Evolutionary conservation across 2,888 invertebrate genomes (phyloP).

Genomic region (Zhuqinia jingwanae): DNA sequence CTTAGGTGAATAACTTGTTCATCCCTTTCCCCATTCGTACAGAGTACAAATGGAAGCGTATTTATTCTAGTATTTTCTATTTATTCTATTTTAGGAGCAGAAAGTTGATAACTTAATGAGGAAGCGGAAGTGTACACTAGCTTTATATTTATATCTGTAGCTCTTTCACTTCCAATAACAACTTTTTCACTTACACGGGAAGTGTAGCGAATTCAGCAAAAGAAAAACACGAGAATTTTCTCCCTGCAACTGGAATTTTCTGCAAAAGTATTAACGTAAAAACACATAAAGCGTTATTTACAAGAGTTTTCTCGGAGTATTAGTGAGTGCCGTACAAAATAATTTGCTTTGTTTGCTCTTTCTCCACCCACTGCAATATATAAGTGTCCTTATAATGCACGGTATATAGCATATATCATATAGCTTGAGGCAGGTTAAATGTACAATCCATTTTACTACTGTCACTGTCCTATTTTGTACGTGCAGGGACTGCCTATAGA

Average conservation of each 20-base stretch:
- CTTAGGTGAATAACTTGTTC: too few relatives aligned
- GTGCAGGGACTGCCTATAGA: background rate
- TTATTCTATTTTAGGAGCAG: background rate
- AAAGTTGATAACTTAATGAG: conserved; percentile 37
- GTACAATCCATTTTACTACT: too few relatives aligned
- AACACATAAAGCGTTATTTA: background rate
- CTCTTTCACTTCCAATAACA: background rate
- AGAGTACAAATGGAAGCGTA: too few relatives aligned
- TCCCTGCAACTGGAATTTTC: conserved; percentile 20
- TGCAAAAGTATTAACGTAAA: background rate
- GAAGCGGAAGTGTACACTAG: conserved; percentile 37
- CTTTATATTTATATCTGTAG: too few relatives aligned
- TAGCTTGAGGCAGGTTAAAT: too few relatives aligned
- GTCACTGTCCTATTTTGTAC: too few relatives aligned
- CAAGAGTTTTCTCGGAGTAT: background rate
- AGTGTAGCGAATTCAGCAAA: background rate
- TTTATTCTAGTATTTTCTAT: too few relatives aligned
- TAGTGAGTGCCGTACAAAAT: background rate
- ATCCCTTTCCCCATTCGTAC: too few relatives aligned
- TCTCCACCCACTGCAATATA: background rate
- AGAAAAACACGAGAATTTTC: conserved; percentile 3
- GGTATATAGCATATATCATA: too few relatives aligned
- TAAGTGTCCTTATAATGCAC: too few relatives aligned
- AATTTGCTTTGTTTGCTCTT: background rate
- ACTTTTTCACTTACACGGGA: background rate